Conservation (phyloP, 1,140 invertebrate species). For the Patella vulgata region DNA sequence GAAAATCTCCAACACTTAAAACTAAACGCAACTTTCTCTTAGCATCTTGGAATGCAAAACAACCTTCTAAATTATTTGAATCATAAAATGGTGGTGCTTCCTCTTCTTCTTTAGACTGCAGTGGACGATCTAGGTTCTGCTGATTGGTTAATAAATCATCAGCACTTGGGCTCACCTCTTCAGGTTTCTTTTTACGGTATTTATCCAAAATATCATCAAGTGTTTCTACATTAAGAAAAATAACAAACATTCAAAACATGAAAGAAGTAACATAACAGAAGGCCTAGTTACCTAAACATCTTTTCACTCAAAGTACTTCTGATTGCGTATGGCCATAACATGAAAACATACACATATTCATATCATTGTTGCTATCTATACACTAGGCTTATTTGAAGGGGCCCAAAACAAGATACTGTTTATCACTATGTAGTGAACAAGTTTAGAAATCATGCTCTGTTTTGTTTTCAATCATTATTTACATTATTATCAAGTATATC, state of each 20-base stretch:
- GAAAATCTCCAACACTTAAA: slow-evolving; percentile 77
- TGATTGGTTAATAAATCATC: background rate
- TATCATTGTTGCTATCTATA: too few relatives aligned
- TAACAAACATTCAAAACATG: background rate
- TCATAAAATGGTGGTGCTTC: slow-evolving; percentile 73
- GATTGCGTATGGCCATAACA: slow-evolving; percentile 5
- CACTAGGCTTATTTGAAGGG: too few relatives aligned
- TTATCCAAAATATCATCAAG: slow-evolving; percentile 95
- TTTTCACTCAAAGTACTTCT: background rate
- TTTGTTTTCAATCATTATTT: too few relatives aligned
- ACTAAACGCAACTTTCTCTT: slow-evolving; percentile 93
- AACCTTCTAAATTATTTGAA: slow-evolving; percentile 73
- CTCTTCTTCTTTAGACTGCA: slow-evolving; percentile 42
- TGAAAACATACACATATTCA: background rate
- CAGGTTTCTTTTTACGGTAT: slow-evolving; percentile 89
- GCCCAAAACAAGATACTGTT: too few relatives aligned
- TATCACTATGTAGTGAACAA: too few relatives aligned
- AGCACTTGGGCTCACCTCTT: slow-evolving; percentile 5
- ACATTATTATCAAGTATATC: too few relatives aligned
- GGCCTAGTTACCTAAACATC: background rate
- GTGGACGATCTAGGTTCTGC: slow-evolving; percentile 31
- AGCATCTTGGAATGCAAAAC: slow-evolving; percentile 80
- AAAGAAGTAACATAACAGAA: background rate
- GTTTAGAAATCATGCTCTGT: too few relatives aligned
- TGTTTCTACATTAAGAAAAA: slow-evolving; percentile 70